Evolutionary conservation across 2,113 vertebrate genomes (phyloP).

Genomic region (Phalacrocorax aristotelis): DNA sequence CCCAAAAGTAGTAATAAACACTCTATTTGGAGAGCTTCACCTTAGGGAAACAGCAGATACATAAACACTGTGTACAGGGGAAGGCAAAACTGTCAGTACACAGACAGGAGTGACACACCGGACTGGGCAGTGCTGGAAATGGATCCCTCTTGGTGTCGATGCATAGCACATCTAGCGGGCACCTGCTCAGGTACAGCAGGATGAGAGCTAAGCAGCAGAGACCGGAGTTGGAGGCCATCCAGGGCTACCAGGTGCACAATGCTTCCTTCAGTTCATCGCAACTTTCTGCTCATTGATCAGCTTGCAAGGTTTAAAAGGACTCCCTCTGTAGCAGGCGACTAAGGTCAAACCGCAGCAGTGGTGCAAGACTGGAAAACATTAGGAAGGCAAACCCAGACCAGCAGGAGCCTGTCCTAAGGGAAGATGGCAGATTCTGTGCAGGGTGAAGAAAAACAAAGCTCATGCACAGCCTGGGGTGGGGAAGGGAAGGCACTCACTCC

Average conservation of each 20-base stretch:
- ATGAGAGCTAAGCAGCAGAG: background rate
- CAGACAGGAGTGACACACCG: background rate
- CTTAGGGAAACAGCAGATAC: constrained; percentile 32
- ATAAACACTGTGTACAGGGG: background rate
- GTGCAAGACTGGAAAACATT: background rate
- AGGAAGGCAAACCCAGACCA: constrained; percentile 16
- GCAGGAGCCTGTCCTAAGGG: background rate
- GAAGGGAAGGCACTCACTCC: background rate
- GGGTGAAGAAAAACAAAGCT: background rate
- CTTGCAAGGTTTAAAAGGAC: background rate
- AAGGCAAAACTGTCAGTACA: constrained; percentile 4
- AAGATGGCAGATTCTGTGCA: background rate
- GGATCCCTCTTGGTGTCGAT: background rate
- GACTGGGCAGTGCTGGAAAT: background rate
- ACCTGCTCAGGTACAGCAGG: background rate
- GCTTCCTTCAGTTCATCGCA: background rate
- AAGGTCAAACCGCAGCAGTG: background rate
- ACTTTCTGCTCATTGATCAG: background rate
- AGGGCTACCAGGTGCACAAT: background rate
- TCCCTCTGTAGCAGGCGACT: background rate
- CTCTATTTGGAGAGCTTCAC: constrained; percentile 49
- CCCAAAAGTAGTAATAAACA: constrained; percentile 30
- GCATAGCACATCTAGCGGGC: background rate
- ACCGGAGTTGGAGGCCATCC: background rate
- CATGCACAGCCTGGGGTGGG: background rate